These are phyloP conservation scores for Leptopilina syphax DNA, from an alignment of 2,888 invertebrate genomes.

Conservation along the genomic window DNA sequence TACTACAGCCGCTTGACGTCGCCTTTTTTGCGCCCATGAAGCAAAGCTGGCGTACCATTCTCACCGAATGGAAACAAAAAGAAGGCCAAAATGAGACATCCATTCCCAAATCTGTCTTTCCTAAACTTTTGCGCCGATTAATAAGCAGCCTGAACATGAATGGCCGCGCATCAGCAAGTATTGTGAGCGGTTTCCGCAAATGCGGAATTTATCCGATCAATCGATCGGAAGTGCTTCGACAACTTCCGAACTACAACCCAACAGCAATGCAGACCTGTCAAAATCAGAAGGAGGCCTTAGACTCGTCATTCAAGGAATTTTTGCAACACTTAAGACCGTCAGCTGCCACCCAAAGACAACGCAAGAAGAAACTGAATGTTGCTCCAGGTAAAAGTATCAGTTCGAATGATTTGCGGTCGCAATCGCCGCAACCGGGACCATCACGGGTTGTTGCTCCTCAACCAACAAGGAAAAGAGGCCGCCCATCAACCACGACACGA, in stretches of 20 bases:
- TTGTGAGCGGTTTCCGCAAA: background rate
- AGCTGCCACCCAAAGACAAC: background rate
- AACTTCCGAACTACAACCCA: background rate
- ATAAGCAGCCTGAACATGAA: no score
- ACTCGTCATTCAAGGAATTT: background rate
- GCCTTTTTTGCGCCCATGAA: no score
- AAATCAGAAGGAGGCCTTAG: constrained; percentile 8
- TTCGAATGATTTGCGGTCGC: constrained; percentile 1
- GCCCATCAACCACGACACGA: background rate
- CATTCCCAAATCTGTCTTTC: background rate
- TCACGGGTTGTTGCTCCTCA: background rate
- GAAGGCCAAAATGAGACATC: background rate
- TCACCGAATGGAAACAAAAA: no score
- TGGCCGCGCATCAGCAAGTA: background rate
- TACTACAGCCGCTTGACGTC: no score
- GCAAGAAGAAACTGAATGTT: constrained; percentile 29
- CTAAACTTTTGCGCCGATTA: no score
- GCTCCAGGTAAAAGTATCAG: background rate
- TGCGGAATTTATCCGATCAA: background rate
- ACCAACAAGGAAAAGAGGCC: background rate
- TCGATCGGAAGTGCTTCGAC: background rate
- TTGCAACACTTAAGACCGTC: background rate
- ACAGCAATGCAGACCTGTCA: background rate
- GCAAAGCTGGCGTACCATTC: no score
- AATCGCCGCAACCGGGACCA: constrained; percentile 2